phyloP scores from a whole-genome alignment of 2,888 invertebrate genomes.

The Volucella inanis region DNA sequence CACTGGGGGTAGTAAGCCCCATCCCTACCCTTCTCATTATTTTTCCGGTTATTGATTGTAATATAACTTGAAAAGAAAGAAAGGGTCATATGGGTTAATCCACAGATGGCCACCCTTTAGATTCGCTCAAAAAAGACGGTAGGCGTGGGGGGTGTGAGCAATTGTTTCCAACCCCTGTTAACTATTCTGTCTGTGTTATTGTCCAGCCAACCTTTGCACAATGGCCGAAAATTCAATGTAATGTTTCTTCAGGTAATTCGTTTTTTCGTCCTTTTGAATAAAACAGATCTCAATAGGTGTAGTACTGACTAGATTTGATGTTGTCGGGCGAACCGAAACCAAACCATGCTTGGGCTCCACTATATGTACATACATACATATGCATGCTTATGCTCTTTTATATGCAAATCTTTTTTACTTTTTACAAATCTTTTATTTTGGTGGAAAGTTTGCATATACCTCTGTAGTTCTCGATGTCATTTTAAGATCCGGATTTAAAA shows the following conservation, averaged over 20 bases:
- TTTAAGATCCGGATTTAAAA: too few species aligned
- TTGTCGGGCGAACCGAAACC: too few species aligned
- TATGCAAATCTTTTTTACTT: too few species aligned
- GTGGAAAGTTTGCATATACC: too few species aligned
- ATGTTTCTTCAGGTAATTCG: constrained; percentile 50
- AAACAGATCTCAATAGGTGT: too few species aligned
- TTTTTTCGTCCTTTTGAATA: constrained; percentile 51
- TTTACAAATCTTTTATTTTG: too few species aligned
- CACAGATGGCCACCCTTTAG: constrained; percentile 52
- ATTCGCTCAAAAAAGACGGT: constrained; percentile 15
- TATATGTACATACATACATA: too few species aligned
- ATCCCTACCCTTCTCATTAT: constrained; percentile 22
- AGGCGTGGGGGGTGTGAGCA: neutral
- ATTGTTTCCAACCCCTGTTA: neutral
- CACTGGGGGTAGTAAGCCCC: neutral
- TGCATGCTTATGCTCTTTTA: too few species aligned
- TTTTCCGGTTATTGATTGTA: constrained; percentile 53
- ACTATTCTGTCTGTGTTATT: constrained; percentile 22
- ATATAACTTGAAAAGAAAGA: constrained; percentile 48
- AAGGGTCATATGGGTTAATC: constrained; percentile 48
- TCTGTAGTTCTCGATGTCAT: too few species aligned
- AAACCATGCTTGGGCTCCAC: too few species aligned
- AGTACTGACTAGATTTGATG: too few species aligned
- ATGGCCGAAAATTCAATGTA: constrained; percentile 23
- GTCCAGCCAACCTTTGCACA: constrained; percentile 41